These are phyloP conservation scores for Bradypodion ventrale DNA, from an alignment of 2,797 vertebrate species.

Conservation along the genomic window DNA sequence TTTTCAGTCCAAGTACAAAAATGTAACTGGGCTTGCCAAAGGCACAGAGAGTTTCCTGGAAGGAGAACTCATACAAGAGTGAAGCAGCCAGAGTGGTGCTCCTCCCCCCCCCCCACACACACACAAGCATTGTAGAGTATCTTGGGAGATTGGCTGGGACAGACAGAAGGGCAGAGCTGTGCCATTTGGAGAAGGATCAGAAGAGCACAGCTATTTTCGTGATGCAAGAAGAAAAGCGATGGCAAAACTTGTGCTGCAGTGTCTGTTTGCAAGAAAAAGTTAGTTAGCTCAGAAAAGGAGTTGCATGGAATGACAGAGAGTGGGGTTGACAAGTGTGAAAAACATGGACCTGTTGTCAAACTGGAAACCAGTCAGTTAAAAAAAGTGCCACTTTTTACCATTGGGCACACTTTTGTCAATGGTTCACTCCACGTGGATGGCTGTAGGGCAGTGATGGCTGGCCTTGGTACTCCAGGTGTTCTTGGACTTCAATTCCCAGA, in stretches of 20 bases:
- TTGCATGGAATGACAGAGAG: slow-evolving; percentile 45
- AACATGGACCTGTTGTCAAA: not conserved
- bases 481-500: too few relatives aligned
- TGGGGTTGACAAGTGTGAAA: slow-evolving; percentile 27
- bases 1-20: slow-evolving; percentile 44
- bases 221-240: slow-evolving; percentile 52
- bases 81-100: slow-evolving; percentile 55
- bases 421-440: too few relatives aligned
- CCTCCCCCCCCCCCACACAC: too few relatives aligned
- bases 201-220: slow-evolving; percentile 60
- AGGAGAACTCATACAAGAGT: slow-evolving; percentile 47
- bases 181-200: slow-evolving; percentile 60
- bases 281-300: slow-evolving; percentile 52
- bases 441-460: too few relatives aligned
- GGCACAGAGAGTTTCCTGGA: slow-evolving; percentile 47
- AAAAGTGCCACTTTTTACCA: slow-evolving; percentile 14
- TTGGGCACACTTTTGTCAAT: not conserved
- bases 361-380: slow-evolving; percentile 11
- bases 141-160: slow-evolving; percentile 27
- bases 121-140: slow-evolving; percentile 34
- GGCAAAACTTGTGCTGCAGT: slow-evolving; percentile 49
- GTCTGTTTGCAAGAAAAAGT: slow-evolving; percentile 47
- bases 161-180: slow-evolving; percentile 56
- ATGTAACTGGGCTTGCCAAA: slow-evolving; percentile 48
- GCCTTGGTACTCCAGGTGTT: too few relatives aligned